These are phyloP conservation scores for Loripinus fragilis DNA, from an alignment of 2,888 invertebrate species.

Conservation along the genomic window DNA sequence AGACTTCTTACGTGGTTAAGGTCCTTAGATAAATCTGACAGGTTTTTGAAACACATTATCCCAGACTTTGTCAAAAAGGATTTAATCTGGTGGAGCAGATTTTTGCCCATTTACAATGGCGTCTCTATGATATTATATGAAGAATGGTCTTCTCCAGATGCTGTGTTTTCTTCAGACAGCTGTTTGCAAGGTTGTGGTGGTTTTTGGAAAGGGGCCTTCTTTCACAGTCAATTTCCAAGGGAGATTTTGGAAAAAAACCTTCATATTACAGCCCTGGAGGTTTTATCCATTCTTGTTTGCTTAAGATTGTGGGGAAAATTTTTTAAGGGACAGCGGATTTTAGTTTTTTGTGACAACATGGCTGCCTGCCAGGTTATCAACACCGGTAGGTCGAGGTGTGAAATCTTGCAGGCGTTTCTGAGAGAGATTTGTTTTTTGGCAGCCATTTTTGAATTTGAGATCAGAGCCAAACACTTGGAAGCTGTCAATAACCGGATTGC, in stretches of 20 bases:
- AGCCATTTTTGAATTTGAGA: background rate
- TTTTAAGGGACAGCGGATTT: background rate
- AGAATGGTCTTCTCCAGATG: constrained; percentile 26
- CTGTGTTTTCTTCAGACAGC: constrained; percentile 7
- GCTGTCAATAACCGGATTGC: background rate
- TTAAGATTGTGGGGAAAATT: background rate
- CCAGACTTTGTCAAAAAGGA: background rate
- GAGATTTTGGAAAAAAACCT: background rate
- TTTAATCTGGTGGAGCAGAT: background rate
- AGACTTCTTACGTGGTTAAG: background rate
- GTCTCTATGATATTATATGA: background rate
- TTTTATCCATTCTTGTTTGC: constrained; percentile 16
- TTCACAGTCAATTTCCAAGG: background rate
- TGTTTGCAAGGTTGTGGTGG: constrained; percentile 22
- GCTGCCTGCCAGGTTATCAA: background rate
- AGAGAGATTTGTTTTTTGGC: background rate
- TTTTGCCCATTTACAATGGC: constrained; percentile 12
- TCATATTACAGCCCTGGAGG: constrained; percentile 7
- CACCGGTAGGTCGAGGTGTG: background rate
- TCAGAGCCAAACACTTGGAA: background rate
- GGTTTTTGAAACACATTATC: background rate
- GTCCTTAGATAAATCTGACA: background rate
- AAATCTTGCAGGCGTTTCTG: background rate
- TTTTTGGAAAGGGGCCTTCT: background rate
- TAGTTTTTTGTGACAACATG: background rate